A percentile compares a stretch with the other conserved stretches of the same genome.
These are phyloP conservation scores for Phymorhynchus buccinoides DNA, from an alignment of 1,140 invertebrate genomes.

Conservation along the genomic window DNA sequence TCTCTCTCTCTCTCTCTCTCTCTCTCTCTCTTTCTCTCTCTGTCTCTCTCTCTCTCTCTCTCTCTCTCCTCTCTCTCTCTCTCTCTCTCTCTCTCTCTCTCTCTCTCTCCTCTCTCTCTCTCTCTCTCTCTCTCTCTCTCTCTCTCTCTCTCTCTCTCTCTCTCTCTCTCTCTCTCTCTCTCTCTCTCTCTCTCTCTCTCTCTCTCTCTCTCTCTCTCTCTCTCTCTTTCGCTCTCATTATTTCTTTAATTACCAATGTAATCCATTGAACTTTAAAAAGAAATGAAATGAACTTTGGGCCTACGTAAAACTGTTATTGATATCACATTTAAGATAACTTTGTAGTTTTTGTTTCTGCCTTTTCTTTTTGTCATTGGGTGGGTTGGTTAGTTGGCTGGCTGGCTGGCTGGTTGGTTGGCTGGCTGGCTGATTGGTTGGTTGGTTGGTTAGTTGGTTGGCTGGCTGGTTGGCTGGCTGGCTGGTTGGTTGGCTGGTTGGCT, in stretches of 20 bases:
- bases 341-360: background rate
- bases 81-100: conserved; percentile 22
- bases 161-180: background rate
- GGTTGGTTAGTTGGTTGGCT: background rate
- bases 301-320: too few relatives aligned
- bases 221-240: background rate
- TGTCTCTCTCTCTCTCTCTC: background rate
- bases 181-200: conserved; percentile 13
- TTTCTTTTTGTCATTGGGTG: background rate
- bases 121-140: background rate
- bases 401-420: background rate
- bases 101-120: background rate
- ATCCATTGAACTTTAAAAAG: background rate
- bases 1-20: conserved; percentile 14
- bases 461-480: background rate
- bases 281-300: background rate
- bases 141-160: background rate
- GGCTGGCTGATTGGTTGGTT: background rate
- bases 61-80: background rate
- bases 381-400: background rate
- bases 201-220: conserved; percentile 5
- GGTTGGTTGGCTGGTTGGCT: background rate
- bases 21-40: conserved; percentile 4
- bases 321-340: too few relatives aligned
- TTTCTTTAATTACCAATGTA: background rate